These are phyloP conservation scores for Mustelus asterias DNA, from an alignment of 2,113 vertebrate species.

Conservation along the genomic window DNA sequence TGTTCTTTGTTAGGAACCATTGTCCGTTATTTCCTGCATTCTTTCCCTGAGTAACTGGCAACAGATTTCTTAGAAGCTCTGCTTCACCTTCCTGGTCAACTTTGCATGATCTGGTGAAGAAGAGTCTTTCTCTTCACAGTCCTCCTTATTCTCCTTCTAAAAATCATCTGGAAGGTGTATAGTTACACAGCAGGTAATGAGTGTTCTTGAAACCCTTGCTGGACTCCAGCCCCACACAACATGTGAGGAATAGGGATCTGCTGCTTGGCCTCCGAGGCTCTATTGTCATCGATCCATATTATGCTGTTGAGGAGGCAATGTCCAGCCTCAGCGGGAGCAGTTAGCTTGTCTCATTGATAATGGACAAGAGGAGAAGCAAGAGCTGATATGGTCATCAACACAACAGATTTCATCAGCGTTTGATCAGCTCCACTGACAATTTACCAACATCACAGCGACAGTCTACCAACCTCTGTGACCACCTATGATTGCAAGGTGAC, in stretches of 20 bases:
- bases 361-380: background rate
- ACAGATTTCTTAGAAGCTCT: background rate
- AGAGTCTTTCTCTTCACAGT: background rate
- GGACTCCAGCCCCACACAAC: background rate
- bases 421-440: background rate
- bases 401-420: background rate
- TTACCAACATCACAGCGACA: background rate
- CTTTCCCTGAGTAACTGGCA: background rate
- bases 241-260: background rate
- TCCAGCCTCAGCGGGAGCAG: background rate
- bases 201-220: background rate
- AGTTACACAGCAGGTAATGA: background rate
- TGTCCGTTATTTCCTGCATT: background rate
- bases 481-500: background rate
- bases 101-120: background rate
- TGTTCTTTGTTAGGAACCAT: background rate
- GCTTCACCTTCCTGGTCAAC: background rate
- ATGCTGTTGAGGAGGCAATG: background rate
- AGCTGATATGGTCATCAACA: background rate
- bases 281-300: background rate
- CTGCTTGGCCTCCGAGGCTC: background rate
- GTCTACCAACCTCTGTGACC: background rate
- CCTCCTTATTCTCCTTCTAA: background rate
- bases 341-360: background rate
- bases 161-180: background rate